phyloP scores from a whole-genome alignment of 1,140 invertebrate genomes.

The Atta colombica region DNA sequence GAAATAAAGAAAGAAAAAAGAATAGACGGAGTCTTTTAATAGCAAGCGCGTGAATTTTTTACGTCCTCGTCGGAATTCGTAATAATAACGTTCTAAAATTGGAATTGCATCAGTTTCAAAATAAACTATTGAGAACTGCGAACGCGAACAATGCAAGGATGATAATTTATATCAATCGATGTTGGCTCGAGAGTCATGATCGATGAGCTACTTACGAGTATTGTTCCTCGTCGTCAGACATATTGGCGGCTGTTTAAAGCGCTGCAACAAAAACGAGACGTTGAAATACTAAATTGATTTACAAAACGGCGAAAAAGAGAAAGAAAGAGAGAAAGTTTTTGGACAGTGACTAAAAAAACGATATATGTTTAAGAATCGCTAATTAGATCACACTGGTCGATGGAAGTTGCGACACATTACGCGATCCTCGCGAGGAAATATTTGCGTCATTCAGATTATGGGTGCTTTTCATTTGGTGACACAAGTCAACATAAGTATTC shows the following conservation, averaged over 20 bases:
- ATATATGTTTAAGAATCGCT: background rate
- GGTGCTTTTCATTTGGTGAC: too few species aligned
- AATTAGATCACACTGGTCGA: background rate
- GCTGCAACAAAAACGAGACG: constrained; percentile 78
- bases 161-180: background rate
- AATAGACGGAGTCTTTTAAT: background rate
- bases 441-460: background rate
- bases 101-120: constrained; percentile 17
- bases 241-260: constrained; percentile 82
- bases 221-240: constrained; percentile 87
- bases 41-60: background rate
- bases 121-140: background rate
- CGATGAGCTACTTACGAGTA: constrained; percentile 84
- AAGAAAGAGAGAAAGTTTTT: background rate
- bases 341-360: background rate
- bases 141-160: background rate
- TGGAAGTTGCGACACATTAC: background rate
- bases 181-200: background rate
- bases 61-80: too few species aligned
- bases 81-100: background rate
- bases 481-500: too few species aligned
- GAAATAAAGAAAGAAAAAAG: background rate
- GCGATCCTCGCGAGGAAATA: background rate
- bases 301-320: background rate
- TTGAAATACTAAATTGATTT: background rate